phyloP scores from a whole-genome alignment of 2,113 vertebrate genomes.

The Plecotus auritus region DNA sequence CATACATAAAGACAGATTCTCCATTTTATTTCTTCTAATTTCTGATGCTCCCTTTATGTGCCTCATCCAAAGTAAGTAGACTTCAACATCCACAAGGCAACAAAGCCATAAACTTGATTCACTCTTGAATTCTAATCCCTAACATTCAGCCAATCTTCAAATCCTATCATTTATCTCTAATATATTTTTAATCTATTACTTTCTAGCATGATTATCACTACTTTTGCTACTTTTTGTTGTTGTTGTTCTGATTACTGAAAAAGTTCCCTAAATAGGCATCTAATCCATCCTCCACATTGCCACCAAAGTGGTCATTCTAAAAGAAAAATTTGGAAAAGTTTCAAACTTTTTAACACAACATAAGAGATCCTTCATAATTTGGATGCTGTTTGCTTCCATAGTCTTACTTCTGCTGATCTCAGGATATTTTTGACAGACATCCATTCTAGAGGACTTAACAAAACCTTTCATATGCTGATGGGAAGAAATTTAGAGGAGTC shows the following conservation, averaged over 20 bases:
- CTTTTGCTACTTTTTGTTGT: not conserved
- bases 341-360: not conserved
- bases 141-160: not conserved
- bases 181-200: constrained; percentile 2
- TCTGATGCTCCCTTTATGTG: not conserved
- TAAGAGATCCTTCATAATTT: not conserved
- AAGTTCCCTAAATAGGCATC: not conserved
- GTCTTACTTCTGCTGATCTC: not conserved
- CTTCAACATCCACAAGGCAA: not conserved
- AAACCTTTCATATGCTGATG: not conserved
- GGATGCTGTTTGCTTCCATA: not conserved
- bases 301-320: not conserved
- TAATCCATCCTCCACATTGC: not conserved
- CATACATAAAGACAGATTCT: not conserved
- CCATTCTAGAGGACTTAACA: not conserved
- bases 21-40: not conserved
- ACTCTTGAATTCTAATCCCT: not conserved
- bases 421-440: constrained; percentile 9
- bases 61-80: not conserved
- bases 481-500: not conserved
- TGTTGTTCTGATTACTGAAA: not conserved
- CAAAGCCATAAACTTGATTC: not conserved
- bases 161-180: not conserved
- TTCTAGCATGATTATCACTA: not conserved
- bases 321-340: not conserved